Evolutionary conservation across 2,113 vertebrate species (phyloP), one percentile per base, ranked within the genome.

Genomic region (Xerus inauris): DNA sequence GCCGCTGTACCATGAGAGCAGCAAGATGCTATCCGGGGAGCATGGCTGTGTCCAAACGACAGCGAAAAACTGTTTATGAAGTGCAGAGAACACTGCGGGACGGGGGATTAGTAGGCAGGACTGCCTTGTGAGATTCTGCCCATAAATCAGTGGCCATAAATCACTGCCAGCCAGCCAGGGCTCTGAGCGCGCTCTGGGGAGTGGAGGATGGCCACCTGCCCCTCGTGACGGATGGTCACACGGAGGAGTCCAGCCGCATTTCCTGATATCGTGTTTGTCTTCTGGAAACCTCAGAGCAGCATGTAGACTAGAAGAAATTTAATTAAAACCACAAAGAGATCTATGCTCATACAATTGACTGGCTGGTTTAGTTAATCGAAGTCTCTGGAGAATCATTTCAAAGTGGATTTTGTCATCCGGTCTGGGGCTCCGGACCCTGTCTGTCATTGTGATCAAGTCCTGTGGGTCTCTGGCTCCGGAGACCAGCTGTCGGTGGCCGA

Each of bases 241-340:
- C 38, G 32, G 42, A 30, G 38, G 12, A 26, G n/a, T 20, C 54
- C 72, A 67, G 4, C 13, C 35, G 30, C 67, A 10, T 77, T 89
- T 96, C 93, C 79, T 16, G 24, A 26, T 4, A 19, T 40, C 11
- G 47, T 57, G 40, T 65, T 80, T 87, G 94, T 81, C 81, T 92
- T 92, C 72, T 0, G 8, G 94, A 94, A 94, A 76, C 24, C 93
- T 75, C 83, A 65, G 71, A 90, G 94, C 30, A n/a, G 92, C 72
- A n/a, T 94, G 88, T 89, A 54, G 40, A 17, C 57, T 1, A 10
- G 80, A 71, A 38, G 75, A 86, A 87, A 77, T 59, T 92, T 97
- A 97, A 97, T 98, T 97, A 97, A 94, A 93, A 9, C n/a, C 49
- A 57, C 72, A 76, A 54, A 93, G 79, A 95, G 76, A 94, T 98